These are phyloP conservation scores for Watsonalla cultraria DNA, from an alignment of 2,888 invertebrate species.

Conservation along the genomic window DNA sequence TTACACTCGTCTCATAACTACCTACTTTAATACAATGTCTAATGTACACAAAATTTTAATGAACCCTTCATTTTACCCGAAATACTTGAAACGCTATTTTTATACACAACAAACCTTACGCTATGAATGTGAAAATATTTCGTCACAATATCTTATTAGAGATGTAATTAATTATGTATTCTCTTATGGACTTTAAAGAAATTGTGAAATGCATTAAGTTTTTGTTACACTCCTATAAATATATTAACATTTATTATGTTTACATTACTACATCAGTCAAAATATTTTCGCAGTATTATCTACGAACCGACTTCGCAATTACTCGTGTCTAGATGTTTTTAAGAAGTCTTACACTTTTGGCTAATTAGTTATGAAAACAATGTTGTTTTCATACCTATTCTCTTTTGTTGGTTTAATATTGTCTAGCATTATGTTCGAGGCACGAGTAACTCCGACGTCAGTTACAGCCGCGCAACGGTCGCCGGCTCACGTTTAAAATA, in stretches of 20 bases:
- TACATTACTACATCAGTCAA: slow-evolving; percentile 74
- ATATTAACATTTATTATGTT: slow-evolving; percentile 70
- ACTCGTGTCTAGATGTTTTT: slow-evolving; percentile 15
- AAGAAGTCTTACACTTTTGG: no score
- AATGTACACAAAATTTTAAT: slow-evolving; percentile 64
- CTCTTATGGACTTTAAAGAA: slow-evolving; percentile 75
- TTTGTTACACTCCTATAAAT: slow-evolving; percentile 73
- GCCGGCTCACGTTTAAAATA: slow-evolving; percentile 29
- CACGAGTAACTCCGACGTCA: slow-evolving; percentile 24
- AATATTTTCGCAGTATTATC: slow-evolving; percentile 67
- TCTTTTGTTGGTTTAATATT: not conserved
- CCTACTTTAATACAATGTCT: slow-evolving; percentile 69
- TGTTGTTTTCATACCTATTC: no score
- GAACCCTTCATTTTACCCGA: slow-evolving; percentile 63
- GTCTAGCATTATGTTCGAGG: slow-evolving; percentile 4
- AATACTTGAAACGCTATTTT: slow-evolving; percentile 68
- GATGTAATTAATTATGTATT: slow-evolving; percentile 46
- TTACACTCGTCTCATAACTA: slow-evolving; percentile 63
- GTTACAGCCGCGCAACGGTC: slow-evolving; percentile 25
- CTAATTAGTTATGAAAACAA: no score
- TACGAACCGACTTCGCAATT: slow-evolving; percentile 39
- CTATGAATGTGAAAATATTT: slow-evolving; percentile 76
- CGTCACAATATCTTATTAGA: slow-evolving; percentile 68
- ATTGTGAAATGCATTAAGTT: slow-evolving; percentile 77
- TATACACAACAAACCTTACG: slow-evolving; percentile 75